Percentiles rank a stretch among this genome's conserved stretches.
phyloP scores from a whole-genome alignment of 2,888 invertebrate species.

The Thymelicus lineola region DNA sequence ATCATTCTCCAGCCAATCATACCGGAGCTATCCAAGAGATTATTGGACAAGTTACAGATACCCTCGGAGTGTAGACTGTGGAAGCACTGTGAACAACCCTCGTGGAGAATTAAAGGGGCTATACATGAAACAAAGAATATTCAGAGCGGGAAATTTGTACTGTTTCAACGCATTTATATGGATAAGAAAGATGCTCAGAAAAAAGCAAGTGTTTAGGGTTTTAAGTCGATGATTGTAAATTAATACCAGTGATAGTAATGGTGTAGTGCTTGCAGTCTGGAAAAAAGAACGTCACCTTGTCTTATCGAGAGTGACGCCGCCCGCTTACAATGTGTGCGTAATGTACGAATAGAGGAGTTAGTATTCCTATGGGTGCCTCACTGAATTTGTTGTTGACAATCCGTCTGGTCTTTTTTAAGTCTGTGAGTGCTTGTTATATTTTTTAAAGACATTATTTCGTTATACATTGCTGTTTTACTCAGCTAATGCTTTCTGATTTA shows the following conservation, averaged over 20 bases:
- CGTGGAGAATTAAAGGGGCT: conserved; percentile 69
- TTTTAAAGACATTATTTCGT: no score
- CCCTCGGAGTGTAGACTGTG: conserved; percentile 61
- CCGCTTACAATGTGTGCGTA: no score
- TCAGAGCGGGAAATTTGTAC: conserved; percentile 71
- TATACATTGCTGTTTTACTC: no score
- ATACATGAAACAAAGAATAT: conserved; percentile 72
- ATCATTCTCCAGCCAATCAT: conserved; percentile 95
- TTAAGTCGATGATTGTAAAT: neutral
- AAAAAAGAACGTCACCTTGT: no score
- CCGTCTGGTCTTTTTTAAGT: no score
- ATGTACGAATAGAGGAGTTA: no score
- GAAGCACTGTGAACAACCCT: conserved; percentile 68
- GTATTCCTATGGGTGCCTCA: no score
- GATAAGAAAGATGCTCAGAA: conserved; percentile 64
- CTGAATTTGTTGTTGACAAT: no score
- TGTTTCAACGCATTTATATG: conserved; percentile 73
- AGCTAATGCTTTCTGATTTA: no score
- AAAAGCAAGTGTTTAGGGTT: conserved; percentile 54
- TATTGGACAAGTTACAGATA: conserved; percentile 89
- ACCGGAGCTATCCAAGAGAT: conserved; percentile 88
- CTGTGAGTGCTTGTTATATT: no score
- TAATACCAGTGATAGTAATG: neutral
- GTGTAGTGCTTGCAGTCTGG: no score
- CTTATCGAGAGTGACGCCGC: no score